Evolutionary conservation across 2,113 vertebrate species (phyloP).

Genomic region (Eudyptes chrysolophus): DNA sequence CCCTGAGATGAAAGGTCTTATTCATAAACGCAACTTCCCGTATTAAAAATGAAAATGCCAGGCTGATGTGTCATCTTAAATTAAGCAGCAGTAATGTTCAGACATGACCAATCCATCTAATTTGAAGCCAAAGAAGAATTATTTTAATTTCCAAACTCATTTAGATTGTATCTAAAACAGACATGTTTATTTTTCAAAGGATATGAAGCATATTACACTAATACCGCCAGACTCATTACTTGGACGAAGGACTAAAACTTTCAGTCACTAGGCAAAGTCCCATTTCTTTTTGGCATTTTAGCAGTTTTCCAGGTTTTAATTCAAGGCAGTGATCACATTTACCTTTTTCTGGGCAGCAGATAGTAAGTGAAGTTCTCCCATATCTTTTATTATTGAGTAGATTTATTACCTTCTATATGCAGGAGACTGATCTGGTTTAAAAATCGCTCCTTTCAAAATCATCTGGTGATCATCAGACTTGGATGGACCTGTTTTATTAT

Average conservation of each 20-base stretch:
- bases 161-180: slow-evolving; percentile 39
- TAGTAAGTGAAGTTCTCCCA: background rate
- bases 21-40: slow-evolving; percentile 29
- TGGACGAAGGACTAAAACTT: slow-evolving; percentile 3
- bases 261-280: background rate
- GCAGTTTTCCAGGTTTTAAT: background rate
- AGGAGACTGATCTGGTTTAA: background rate
- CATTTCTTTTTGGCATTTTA: background rate
- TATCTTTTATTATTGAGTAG: background rate
- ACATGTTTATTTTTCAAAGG: slow-evolving; percentile 47
- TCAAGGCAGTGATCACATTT: background rate
- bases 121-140: slow-evolving; percentile 44
- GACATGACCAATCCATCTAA: slow-evolving; percentile 34
- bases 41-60: slow-evolving; percentile 53
- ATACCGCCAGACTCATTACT: background rate
- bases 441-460: background rate
- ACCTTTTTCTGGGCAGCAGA: background rate
- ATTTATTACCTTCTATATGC: background rate
- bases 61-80: slow-evolving; percentile 38
- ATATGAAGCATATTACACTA: background rate
- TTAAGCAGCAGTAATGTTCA: slow-evolving; percentile 45
- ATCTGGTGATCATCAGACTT: background rate
- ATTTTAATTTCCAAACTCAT: slow-evolving; percentile 37
- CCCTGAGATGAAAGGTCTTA: slow-evolving; percentile 15
- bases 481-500: background rate